Conservation (phyloP, 2,888 invertebrate species). For the Xylota sylvarum region DNA sequence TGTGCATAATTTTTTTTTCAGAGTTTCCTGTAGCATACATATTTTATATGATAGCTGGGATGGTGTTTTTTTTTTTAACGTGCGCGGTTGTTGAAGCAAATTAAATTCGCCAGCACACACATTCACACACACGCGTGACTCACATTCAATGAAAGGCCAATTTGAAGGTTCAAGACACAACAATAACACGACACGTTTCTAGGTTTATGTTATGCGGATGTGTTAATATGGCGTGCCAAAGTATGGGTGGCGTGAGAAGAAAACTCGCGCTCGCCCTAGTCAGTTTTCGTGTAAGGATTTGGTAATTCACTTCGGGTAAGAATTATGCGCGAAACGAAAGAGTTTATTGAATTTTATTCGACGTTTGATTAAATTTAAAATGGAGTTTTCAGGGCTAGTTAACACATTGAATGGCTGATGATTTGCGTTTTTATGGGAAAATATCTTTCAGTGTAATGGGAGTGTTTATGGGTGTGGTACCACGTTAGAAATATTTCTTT, state of each 20-base stretch:
- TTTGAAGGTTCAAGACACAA: slow-evolving; percentile 63
- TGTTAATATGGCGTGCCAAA: slow-evolving; percentile 8
- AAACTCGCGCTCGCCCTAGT: slow-evolving; percentile 1
- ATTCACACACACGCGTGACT: slow-evolving; percentile 37
- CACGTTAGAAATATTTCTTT: neutral
- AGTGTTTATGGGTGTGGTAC: neutral
- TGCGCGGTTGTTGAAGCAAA: slow-evolving; percentile 45
- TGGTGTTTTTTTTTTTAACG: slow-evolving; percentile 35
- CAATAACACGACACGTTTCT: slow-evolving; percentile 49
- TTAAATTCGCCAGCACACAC: slow-evolving; percentile 48
- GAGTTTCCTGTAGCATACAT: slow-evolving; percentile 20
- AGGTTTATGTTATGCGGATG: slow-evolving; percentile 23
- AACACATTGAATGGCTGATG: slow-evolving; percentile 37
- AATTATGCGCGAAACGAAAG: slow-evolving; percentile 39
- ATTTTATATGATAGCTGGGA: slow-evolving; percentile 23
- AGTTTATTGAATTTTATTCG: slow-evolving; percentile 56
- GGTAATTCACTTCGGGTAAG: slow-evolving; percentile 27
- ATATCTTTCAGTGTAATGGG: neutral
- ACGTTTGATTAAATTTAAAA: slow-evolving; percentile 56
- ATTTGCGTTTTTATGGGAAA: slow-evolving; percentile 1
- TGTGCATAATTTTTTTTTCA: slow-evolving; percentile 43
- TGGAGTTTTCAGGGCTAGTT: slow-evolving; percentile 45
- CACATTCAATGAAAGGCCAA: slow-evolving; percentile 53
- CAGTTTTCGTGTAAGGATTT: slow-evolving; percentile 41
- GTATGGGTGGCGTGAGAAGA: neutral